Evolutionary conservation across 2,888 invertebrate genomes (phyloP), one percentile per base, ranked within the genome.

Genomic region (Zaprionus bogoriensis): DNA sequence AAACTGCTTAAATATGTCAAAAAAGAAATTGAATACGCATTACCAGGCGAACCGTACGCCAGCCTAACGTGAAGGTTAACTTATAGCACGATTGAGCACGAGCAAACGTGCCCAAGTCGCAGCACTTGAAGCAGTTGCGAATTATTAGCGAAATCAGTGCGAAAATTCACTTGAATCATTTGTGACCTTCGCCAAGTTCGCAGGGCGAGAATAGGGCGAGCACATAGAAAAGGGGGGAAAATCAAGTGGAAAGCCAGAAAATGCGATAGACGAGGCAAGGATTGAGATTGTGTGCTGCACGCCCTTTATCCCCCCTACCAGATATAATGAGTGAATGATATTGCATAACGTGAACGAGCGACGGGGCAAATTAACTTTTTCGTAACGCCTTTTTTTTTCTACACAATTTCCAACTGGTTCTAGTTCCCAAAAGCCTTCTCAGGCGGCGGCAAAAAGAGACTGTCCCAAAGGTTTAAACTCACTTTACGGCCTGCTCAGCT

Each of bases 341-440:
- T 36, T 7, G 17, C 32, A 36, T 36, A 36, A 36, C 17, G 14
- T 36, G 14, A 7, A 36, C 32, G 17, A 17, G 4, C 12, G 32
- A 9, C 14, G 17, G 17, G 17, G 14, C 4, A 36, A 14, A 7
- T 32, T 36, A 36, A 36, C 32, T 36, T 17, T 3, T 27, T 27
- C 10, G n/a, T n/a, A n/a, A n/a, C n/a, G n/a, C 5, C 25, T 27
- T 14, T 17, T 14, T 32, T 12, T 32, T 12, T 32, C 7, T 36
- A 12, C 38, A 50, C 42, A 57, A 57, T 57, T 57, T 32, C 25
- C 57, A 57, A 57, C 50, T 32, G 57, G 48, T 57, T 50, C 10
- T 32, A 30, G 28, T 39, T 27, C 7, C 17, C n/a, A 39, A 39
- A 50, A 27, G 25, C 25, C n/a, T 48, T 14, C 22, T 23, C 12